phyloP scores from a whole-genome alignment of 2,888 invertebrate species.

The Lasioglossum malachurum region DNA sequence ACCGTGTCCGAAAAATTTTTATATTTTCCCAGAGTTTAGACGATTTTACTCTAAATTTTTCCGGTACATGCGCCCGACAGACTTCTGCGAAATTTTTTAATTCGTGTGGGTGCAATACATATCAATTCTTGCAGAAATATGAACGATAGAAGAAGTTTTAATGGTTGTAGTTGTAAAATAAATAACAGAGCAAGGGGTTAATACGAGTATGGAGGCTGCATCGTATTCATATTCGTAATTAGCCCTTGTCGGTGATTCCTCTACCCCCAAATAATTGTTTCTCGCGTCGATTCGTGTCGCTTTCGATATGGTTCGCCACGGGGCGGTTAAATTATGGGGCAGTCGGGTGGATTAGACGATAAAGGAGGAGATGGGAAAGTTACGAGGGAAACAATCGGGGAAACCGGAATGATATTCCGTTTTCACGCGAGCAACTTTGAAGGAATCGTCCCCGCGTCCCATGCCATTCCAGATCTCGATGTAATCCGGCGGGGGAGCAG shows the following conservation, averaged over 20 bases:
- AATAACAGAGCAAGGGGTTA: not conserved
- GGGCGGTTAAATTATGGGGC: not conserved
- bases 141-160: not conserved
- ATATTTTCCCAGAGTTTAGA: not conserved
- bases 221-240: not conserved
- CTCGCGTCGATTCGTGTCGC: not conserved
- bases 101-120: no score
- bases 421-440: slow-evolving; percentile 36
- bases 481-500: slow-evolving; percentile 39
- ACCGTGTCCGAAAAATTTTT: not conserved
- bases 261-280: not conserved
- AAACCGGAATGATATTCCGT: slow-evolving; percentile 23
- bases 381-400: slow-evolving; percentile 44
- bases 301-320: not conserved
- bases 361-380: slow-evolving; percentile 7
- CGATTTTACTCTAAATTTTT: not conserved
- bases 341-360: slow-evolving; percentile 14
- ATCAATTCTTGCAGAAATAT: not conserved
- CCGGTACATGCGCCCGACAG: no score
- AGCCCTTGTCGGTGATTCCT: not conserved
- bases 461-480: slow-evolving; percentile 38
- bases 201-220: no score
- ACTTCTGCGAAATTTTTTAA: no score
- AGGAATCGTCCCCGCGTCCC: slow-evolving; percentile 46
- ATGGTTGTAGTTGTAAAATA: not conserved